Evolutionary conservation across 2,113 vertebrate genomes (phyloP).

Genomic region (Rhinolophus sinicus): DNA sequence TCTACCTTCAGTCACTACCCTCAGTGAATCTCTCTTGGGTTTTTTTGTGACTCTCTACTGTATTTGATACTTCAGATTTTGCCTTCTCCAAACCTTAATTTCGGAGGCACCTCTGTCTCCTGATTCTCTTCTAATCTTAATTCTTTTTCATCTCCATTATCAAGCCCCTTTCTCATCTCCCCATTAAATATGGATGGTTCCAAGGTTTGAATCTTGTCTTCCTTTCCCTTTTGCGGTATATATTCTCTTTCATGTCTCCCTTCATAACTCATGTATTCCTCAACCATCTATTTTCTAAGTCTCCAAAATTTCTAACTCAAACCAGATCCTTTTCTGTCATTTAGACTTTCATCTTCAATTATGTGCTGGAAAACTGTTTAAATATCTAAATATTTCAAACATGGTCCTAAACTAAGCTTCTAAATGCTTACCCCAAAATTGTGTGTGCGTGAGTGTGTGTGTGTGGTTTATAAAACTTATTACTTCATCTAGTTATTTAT

Average conservation of each 20-base stretch:
- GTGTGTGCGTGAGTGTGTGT: neutral
- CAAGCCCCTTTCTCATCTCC: neutral
- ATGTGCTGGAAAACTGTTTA: neutral
- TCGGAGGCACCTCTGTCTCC: neutral
- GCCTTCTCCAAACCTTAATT: neutral
- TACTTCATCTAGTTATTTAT: neutral
- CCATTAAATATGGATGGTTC: neutral
- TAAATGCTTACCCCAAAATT: neutral
- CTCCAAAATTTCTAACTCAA: neutral
- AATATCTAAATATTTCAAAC: neutral
- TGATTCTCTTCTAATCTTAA: neutral
- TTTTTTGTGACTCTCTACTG: neutral
- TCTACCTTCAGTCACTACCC: neutral
- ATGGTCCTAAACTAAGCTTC: constrained; percentile 5
- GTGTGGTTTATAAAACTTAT: neutral
- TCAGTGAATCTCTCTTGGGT: neutral
- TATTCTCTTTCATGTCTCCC: neutral
- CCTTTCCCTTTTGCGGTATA: neutral
- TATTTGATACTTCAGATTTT: neutral
- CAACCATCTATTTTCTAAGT: neutral
- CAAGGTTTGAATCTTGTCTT: neutral
- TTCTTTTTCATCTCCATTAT: neutral
- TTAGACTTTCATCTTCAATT: neutral
- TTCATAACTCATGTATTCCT: neutral
- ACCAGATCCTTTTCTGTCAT: neutral